phyloP scores from a whole-genome alignment of 2,113 vertebrate genomes.

The Probosciger aterrimus region DNA sequence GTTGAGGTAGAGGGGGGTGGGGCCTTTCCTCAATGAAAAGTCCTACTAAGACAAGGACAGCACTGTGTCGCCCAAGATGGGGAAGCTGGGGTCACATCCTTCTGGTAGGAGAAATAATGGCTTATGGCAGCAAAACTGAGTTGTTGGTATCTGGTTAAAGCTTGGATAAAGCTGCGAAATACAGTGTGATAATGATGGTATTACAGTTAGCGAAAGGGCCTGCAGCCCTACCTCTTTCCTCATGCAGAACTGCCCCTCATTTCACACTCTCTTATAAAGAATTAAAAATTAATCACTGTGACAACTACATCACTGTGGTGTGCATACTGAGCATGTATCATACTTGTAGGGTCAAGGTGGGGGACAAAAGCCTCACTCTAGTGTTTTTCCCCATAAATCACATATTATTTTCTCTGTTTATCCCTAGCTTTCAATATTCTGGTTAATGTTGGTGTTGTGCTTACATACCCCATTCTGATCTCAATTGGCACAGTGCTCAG shows the following conservation, averaged over 20 bases:
- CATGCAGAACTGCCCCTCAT: background rate
- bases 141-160: background rate
- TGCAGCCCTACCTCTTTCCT: background rate
- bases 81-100: background rate
- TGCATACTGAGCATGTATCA: too few species aligned
- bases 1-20: background rate
- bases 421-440: conserved; percentile 92
- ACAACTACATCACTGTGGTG: background rate
- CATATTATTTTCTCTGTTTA: background rate
- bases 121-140: background rate
- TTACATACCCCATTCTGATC: conserved; percentile 97
- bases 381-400: background rate
- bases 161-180: background rate
- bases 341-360: background rate
- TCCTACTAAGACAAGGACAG: background rate
- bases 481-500: conserved; percentile 97
- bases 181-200: background rate
- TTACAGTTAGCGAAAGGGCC: background rate
- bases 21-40: background rate
- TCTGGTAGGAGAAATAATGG: background rate
- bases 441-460: conserved; percentile 93
- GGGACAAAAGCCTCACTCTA: background rate
- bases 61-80: background rate
- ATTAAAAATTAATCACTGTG: background rate
- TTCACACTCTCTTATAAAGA: background rate